A percentile compares a stretch with the other conserved stretches of the same genome.
phyloP scores from a whole-genome alignment of 2,113 vertebrate species.

The Melanerpes aurifrons region DNA sequence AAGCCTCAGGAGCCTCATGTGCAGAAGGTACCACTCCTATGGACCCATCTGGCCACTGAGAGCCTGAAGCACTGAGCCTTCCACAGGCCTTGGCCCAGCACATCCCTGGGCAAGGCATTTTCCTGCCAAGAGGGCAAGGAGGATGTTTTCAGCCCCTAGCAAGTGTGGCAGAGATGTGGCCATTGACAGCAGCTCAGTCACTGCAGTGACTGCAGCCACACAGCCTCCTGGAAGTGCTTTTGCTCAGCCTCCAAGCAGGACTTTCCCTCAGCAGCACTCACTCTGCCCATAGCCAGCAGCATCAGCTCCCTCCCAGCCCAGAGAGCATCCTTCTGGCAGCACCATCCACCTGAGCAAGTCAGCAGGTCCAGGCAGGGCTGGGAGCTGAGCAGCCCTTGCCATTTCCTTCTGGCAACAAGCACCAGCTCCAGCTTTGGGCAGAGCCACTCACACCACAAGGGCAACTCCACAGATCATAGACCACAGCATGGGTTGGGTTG shows the following conservation, averaged over 20 bases:
- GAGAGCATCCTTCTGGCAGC: not conserved
- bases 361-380: not conserved
- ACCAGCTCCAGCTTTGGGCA: not conserved
- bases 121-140: not conserved
- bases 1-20: not conserved
- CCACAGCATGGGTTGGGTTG: too few relatives aligned
- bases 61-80: not conserved
- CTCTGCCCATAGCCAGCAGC: not conserved
- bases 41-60: not conserved
- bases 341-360: not conserved
- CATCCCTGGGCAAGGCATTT: not conserved
- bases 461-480: not conserved
- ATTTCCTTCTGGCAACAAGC: not conserved
- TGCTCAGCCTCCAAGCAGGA: not conserved
- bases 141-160: not conserved
- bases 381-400: not conserved
- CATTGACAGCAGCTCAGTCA: not conserved
- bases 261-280: not conserved
- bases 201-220: not conserved
- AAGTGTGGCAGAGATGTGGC: not conserved
- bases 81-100: not conserved
- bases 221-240: not conserved
- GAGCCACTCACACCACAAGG: not conserved
- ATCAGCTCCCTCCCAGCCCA: not conserved
- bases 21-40: not conserved